Percentiles rank a stretch among this genome's conserved stretches.
Evolutionary conservation across 2,113 vertebrate species (phyloP).

Genomic region (Pheucticus melanocephalus): DNA sequence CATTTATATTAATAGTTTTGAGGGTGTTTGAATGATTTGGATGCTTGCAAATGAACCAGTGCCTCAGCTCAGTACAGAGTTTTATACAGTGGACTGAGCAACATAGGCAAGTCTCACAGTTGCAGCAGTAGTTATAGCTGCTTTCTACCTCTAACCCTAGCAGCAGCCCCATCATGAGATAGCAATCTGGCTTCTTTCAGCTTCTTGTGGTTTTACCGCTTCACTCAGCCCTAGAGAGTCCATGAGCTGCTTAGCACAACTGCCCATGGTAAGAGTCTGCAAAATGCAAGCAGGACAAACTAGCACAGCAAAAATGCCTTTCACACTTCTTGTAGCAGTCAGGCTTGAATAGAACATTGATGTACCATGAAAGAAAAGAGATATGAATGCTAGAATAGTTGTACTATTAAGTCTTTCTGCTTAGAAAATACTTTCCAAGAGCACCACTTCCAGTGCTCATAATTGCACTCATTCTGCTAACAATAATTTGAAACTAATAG

Average conservation of each 20-base stretch:
- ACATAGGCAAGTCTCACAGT: neutral
- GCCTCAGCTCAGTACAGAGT: neutral
- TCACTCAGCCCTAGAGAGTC: neutral
- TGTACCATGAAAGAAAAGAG: neutral
- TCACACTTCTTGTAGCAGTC: neutral
- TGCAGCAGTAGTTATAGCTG: neutral
- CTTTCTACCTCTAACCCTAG: neutral
- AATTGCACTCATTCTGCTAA: neutral
- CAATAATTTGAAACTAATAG: neutral
- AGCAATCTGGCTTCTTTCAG: neutral
- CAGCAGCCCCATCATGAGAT: neutral
- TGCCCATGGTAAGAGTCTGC: neutral
- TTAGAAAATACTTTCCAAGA: neutral
- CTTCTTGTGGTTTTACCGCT: neutral
- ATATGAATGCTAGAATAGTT: neutral
- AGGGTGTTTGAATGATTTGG: neutral
- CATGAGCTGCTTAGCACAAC: neutral
- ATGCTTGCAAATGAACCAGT: neutral
- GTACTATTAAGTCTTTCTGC: neutral
- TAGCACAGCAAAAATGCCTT: neutral
- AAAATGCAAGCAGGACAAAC: neutral
- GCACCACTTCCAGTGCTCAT: neutral
- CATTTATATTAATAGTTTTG: neutral
- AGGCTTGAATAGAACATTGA: neutral
- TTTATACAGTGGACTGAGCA: neutral